Conservation (phyloP, 2,113 vertebrate species). For the Callocephalon fimbriatum region DNA sequence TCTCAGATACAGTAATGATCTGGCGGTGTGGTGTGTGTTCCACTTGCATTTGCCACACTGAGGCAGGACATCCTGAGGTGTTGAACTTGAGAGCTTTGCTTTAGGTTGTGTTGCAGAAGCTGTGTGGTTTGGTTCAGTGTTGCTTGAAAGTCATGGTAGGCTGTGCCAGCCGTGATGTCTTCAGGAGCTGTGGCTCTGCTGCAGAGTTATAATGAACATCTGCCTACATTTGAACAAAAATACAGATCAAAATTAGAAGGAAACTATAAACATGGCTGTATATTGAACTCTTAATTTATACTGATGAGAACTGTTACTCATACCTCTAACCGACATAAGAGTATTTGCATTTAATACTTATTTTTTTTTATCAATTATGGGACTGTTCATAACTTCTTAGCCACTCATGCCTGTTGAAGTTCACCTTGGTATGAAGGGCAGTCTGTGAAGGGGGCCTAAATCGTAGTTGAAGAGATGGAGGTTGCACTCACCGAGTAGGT, state of each 20-base stretch:
- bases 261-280: background rate
- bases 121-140: accelerated
- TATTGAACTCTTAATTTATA: background rate
- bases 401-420: background rate
- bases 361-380: background rate
- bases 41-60: accelerated
- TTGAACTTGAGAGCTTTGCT: background rate
- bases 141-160: accelerated
- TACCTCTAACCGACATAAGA: background rate
- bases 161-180: accelerated
- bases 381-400: background rate
- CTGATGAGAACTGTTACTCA: accelerated
- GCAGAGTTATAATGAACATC: background rate
- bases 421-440: background rate
- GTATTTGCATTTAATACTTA: background rate
- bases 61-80: accelerated
- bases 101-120: accelerated
- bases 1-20: accelerated
- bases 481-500: accelerated
- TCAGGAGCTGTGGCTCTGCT: background rate
- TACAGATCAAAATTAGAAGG: background rate
- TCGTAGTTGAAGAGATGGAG: accelerated
- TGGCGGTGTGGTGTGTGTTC: background rate
- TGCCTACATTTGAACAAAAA: background rate
- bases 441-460: too few species aligned